Evolutionary conservation across 2,888 invertebrate genomes (phyloP).

Genomic region (Lamproptera curius): DNA sequence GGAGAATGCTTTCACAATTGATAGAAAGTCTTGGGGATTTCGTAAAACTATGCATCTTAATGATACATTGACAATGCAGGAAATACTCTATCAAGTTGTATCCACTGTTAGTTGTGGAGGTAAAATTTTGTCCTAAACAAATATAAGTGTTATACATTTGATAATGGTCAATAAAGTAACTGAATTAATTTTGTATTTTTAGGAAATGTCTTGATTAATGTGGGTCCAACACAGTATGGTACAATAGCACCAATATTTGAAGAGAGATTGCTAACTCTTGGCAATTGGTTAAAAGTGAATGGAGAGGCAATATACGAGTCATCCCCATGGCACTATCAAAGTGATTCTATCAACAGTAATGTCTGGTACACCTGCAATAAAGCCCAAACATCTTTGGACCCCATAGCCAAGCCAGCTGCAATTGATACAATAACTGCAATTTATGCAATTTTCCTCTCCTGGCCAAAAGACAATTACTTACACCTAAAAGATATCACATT

Average conservation of each 20-base stretch:
- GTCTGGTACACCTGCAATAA: constrained; percentile 85
- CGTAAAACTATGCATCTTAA: constrained; percentile 82
- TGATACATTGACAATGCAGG: constrained; percentile 82
- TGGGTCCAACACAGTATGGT: constrained; percentile 94
- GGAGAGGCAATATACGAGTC: constrained; percentile 92
- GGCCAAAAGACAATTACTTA: constrained; percentile 81
- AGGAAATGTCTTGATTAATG: constrained; percentile 89
- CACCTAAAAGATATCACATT: constrained; percentile 22
- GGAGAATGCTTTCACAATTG: constrained; percentile 97
- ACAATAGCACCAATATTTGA: constrained; percentile 91
- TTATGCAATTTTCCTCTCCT: constrained; percentile 83
- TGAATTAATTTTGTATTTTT: no score
- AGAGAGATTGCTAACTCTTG: constrained; percentile 88
- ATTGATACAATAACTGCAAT: constrained; percentile 54
- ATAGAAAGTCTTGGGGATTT: constrained; percentile 92
- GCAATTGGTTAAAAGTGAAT: constrained; percentile 88
- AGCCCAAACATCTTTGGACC: constrained; percentile 35
- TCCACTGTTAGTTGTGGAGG: constrained; percentile 92
- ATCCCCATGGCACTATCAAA: constrained; percentile 88
- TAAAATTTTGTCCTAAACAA: no score
- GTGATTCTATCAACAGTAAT: constrained; percentile 83
- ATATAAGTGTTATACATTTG: no score
- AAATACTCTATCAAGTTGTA: constrained; percentile 84
- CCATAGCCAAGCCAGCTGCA: constrained; percentile 35
- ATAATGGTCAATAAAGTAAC: no score